Evolutionary conservation across 2,113 vertebrate genomes (phyloP).

Genomic region (Hippocampus zosterae): DNA sequence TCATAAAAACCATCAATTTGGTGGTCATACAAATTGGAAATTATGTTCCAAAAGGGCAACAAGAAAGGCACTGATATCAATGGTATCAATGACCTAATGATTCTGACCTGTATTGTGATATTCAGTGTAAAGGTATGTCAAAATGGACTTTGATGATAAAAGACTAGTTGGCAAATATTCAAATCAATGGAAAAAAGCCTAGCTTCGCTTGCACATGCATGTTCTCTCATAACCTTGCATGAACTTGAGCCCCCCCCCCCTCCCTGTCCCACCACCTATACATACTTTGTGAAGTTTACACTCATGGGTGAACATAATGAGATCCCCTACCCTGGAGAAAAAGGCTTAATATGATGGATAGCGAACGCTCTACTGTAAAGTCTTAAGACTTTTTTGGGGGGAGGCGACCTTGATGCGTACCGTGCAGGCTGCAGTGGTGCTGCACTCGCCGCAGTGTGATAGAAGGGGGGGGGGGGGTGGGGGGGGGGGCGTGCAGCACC

Average conservation of each 20-base stretch:
- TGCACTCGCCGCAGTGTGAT: conserved; percentile 47
- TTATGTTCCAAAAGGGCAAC: background rate
- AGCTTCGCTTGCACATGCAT: background rate
- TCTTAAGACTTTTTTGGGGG: conserved; percentile 33
- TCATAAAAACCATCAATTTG: background rate
- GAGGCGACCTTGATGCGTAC: background rate
- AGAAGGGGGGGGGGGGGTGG: conserved; percentile 26
- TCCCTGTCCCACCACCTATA: background rate
- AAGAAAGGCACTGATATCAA: background rate
- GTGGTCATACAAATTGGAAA: background rate
- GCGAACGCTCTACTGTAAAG: conserved; percentile 24
- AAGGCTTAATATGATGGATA: conserved; percentile 15
- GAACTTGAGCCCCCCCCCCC: background rate
- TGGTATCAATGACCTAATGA: too few species aligned
- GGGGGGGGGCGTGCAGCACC: conserved; percentile 32
- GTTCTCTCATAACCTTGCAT: background rate
- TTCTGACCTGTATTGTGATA: too few species aligned
- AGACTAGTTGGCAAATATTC: too few species aligned
- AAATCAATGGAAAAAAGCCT: background rate
- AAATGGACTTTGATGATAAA: too few species aligned
- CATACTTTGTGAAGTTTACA: conserved; percentile 5
- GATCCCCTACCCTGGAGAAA: conserved; percentile 9
- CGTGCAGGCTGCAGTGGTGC: conserved; percentile 2
- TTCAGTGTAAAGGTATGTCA: too few species aligned
- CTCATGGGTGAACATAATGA: conserved; percentile 19